Percentiles rank a stretch among this genome's conserved stretches.
Conservation (phyloP, 2,797 vertebrate genomes). For the Onychomys leucogaster region DNA sequence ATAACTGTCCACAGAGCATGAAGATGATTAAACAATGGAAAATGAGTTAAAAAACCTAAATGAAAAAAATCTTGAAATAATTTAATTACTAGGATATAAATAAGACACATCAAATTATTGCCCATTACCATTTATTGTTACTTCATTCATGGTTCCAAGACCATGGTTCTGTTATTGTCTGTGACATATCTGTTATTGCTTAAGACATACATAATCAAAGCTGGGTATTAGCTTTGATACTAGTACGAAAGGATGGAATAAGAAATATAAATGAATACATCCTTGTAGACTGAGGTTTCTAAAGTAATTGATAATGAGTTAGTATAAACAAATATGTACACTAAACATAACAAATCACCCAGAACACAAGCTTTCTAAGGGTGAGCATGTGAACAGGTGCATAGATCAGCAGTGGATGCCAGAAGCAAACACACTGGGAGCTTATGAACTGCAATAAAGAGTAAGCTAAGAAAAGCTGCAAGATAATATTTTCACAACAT, state of each 20-base stretch:
- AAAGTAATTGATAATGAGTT: background rate
- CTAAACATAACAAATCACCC: background rate
- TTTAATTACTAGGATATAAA: background rate
- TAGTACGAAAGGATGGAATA: background rate
- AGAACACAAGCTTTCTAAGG: background rate
- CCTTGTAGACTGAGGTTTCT: background rate
- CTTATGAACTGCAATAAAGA: background rate
- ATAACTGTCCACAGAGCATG: background rate
- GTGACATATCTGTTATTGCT: background rate
- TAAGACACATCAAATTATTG: background rate
- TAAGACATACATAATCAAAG: background rate
- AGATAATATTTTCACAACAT: background rate
- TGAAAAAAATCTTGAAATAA: background rate
- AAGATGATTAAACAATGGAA: background rate
- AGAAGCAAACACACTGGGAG: rapidly evolving
- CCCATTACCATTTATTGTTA: background rate
- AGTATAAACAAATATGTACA: background rate
- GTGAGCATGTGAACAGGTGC: background rate
- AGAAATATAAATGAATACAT: background rate
- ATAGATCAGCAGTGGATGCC: background rate
- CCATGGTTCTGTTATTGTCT: background rate
- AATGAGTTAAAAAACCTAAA: background rate
- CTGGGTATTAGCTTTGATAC: background rate
- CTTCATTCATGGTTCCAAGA: background rate
- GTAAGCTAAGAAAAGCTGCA: background rate